A percentile compares a stretch with the other conserved stretches of the same genome.
phyloP scores from a whole-genome alignment of 2,888 invertebrate species.

The Oscheius onirici region DNA sequence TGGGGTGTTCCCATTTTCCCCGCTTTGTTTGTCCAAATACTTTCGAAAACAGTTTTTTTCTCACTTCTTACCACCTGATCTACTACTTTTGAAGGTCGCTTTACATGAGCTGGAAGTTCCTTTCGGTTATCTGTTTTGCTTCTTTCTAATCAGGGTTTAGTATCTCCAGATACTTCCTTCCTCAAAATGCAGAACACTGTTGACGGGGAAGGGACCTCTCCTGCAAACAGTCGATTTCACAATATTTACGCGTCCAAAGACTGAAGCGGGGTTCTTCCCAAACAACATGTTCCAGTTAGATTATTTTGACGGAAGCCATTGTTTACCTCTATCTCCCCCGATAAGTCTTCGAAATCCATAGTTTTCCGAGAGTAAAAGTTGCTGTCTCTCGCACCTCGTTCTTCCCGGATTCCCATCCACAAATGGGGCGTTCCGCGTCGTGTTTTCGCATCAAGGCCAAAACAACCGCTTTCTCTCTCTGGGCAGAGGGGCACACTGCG shows the following conservation, averaged over 20 bases:
- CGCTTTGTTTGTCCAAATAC: no score
- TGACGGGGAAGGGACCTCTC: neutral
- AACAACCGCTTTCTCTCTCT: conserved; percentile 15
- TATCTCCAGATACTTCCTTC: no score
- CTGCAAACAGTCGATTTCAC: conserved; percentile 6
- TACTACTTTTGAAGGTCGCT: no score
- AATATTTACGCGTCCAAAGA: conserved; percentile 13
- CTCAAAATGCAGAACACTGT: no score
- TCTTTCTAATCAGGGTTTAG: no score
- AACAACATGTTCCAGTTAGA: conserved; percentile 14
- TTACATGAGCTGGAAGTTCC: no score
- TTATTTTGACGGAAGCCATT: conserved; percentile 7
- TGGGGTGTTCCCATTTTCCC: no score
- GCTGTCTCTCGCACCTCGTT: neutral
- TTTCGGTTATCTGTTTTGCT: no score
- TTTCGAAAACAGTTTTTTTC: no score
- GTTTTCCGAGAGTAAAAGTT: neutral
- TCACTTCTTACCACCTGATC: no score
- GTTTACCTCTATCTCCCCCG: neutral
- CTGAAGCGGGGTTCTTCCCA: neutral
- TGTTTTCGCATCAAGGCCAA: conserved; percentile 14
- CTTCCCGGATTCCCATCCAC: conserved; percentile 7
- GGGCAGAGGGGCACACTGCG: neutral
- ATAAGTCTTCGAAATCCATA: neutral
- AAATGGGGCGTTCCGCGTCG: conserved; percentile 27